Conservation (phyloP, 2,113 vertebrate genomes). For the Heloderma charlesbogerti region DNA sequence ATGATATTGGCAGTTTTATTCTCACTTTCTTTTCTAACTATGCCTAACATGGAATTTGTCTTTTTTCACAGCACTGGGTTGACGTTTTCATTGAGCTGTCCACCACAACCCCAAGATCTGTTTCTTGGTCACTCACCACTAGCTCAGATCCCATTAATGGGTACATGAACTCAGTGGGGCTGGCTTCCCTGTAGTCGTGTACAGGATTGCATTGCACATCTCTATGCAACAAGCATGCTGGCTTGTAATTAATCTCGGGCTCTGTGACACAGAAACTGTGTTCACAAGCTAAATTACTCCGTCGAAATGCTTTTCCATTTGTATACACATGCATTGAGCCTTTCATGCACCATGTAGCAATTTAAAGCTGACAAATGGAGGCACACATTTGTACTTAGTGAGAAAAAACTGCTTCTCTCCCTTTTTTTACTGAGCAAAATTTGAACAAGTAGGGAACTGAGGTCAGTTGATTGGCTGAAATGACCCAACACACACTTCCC, state of each 20-base stretch:
- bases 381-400: neutral
- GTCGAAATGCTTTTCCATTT: neutral
- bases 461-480: neutral
- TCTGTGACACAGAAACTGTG: neutral
- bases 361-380: constrained; percentile 1
- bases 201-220: neutral
- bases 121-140: too few relatives aligned
- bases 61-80: too few relatives aligned
- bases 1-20: too few relatives aligned
- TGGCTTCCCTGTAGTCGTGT: neutral
- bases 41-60: too few relatives aligned
- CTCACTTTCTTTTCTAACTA: too few relatives aligned
- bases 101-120: too few relatives aligned
- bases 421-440: neutral
- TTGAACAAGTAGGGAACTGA: neutral
- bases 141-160: too few relatives aligned
- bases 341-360: neutral
- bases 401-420: neutral
- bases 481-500: neutral
- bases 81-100: too few relatives aligned
- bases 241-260: neutral
- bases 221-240: neutral
- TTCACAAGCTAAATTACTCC: neutral
- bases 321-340: neutral
- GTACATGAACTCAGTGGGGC: too few relatives aligned